Percentiles rank a stretch among this genome's conserved stretches.
phyloP scores from a whole-genome alignment of 2,888 invertebrate species.

The Branchinecta sandiegonensis region DNA sequence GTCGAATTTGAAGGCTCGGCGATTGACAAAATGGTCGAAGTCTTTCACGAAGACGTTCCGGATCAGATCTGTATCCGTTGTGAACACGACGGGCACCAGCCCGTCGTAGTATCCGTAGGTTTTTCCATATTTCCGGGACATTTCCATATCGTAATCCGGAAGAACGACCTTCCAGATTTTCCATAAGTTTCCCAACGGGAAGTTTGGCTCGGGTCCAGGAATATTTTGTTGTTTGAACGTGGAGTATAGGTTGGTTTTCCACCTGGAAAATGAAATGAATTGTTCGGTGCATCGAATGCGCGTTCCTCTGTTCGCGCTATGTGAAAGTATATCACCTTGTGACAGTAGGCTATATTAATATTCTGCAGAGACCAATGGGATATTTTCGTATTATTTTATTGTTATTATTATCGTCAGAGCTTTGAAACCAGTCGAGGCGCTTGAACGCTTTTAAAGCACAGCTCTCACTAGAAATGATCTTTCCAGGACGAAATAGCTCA shows the following conservation, averaged over 20 bases:
- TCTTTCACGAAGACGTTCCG: constrained; percentile 22
- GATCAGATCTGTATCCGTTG: constrained; percentile 20
- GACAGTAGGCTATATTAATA: too few relatives aligned
- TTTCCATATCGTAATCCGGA: constrained; percentile 19
- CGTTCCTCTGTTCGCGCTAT: too few relatives aligned
- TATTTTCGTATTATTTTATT: too few relatives aligned
- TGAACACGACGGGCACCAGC: constrained; percentile 17
- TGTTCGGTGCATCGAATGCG: too few relatives aligned
- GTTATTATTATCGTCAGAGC: too few relatives aligned
- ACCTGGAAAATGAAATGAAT: neutral
- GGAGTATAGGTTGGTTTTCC: neutral
- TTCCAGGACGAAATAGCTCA: too few relatives aligned
- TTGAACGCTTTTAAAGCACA: too few relatives aligned
- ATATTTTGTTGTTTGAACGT: constrained; percentile 19
- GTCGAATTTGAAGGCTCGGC: constrained; percentile 18
- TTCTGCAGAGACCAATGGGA: too few relatives aligned
- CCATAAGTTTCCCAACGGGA: constrained; percentile 20
- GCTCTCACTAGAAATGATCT: too few relatives aligned
- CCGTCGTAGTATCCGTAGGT: constrained; percentile 21
- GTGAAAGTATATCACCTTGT: too few relatives aligned
- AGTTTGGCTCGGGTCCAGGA: constrained; percentile 20
- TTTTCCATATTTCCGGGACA: constrained; percentile 21
- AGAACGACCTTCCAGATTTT: constrained; percentile 21
- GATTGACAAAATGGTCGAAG: constrained; percentile 22
- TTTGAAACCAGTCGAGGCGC: too few relatives aligned